These are phyloP conservation scores for Limnodromus scolopaceus DNA, from an alignment of 2,797 vertebrate genomes.

Conservation along the genomic window DNA sequence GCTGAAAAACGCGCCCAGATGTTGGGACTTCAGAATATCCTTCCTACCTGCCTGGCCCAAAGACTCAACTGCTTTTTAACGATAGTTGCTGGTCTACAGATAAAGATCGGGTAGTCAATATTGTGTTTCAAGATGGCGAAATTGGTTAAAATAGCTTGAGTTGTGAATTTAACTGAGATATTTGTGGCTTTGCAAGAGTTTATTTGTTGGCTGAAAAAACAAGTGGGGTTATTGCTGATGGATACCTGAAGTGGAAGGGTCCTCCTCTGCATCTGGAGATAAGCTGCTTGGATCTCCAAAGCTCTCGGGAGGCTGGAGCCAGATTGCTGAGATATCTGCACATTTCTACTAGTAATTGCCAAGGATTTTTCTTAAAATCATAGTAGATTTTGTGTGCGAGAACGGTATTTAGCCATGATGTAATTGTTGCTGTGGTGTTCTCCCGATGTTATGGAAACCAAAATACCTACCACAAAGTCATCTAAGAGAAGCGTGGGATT, in stretches of 20 bases:
- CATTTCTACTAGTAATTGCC: neutral
- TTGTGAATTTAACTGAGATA: neutral
- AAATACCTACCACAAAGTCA: neutral
- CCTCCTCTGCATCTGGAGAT: neutral
- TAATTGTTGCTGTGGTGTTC: neutral
- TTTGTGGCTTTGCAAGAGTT: neutral
- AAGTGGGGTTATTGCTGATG: neutral
- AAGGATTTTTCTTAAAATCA: neutral
- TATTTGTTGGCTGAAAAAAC: neutral
- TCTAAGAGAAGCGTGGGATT: neutral
- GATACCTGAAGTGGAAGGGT: neutral
- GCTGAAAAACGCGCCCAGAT: neutral
- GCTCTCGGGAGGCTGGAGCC: neutral
- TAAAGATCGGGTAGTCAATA: neutral
- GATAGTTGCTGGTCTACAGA: neutral
- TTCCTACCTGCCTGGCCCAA: neutral
- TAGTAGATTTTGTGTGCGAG: neutral
- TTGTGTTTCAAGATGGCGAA: neutral
- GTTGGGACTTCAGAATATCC: neutral
- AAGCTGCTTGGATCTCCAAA: neutral
- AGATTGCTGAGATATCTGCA: neutral
- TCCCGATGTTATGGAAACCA: neutral
- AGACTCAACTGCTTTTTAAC: neutral
- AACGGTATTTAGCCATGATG: neutral
- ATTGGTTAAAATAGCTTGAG: neutral